Conservation (phyloP, 2,888 invertebrate genomes). For the Drosophila robusta region DNA sequence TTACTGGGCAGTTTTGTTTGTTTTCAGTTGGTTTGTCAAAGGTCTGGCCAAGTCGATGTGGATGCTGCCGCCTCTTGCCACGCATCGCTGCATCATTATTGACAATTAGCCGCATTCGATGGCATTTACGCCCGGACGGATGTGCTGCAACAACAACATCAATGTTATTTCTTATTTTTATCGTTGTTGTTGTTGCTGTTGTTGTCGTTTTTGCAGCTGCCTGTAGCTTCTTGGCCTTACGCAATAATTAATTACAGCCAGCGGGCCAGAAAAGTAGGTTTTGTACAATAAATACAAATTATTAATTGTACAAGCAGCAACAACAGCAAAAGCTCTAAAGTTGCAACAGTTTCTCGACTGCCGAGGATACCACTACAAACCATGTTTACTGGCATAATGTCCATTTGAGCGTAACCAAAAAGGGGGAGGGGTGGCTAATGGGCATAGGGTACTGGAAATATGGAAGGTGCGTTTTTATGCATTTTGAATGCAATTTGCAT, state of each 20-base stretch:
- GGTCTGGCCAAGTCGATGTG: conserved; percentile 64
- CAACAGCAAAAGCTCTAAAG: conserved; percentile 33
- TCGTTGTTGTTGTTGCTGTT: conserved; percentile 24
- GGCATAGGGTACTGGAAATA: not conserved
- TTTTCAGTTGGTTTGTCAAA: conserved; percentile 78
- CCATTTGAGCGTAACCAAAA: conserved; percentile 67
- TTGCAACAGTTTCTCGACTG: conserved; percentile 65
- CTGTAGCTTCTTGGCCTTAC: conserved; percentile 76
- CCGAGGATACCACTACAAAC: conserved; percentile 48
- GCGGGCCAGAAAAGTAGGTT: conserved; percentile 74
- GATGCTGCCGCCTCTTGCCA: conserved; percentile 70
- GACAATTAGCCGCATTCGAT: conserved; percentile 80
- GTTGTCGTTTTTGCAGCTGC: conserved; percentile 38
- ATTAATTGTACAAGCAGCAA: conserved; percentile 64
- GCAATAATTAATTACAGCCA: conserved; percentile 76
- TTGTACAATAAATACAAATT: conserved; percentile 71
- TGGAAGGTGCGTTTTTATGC: not conserved
- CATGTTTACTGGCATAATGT: conserved; percentile 38
- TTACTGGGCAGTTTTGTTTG: conserved; percentile 71
- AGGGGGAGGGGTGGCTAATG: not conserved
- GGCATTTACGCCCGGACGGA: conserved; percentile 72
- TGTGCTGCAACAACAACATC: conserved; percentile 59
- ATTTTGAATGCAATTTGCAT: conserved; percentile 30
- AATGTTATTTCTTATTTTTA: conserved; percentile 12
- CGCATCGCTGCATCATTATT: conserved; percentile 81